Conservation (phyloP, 2,113 vertebrate genomes). For the Cricetomys ansorgei region DNA sequence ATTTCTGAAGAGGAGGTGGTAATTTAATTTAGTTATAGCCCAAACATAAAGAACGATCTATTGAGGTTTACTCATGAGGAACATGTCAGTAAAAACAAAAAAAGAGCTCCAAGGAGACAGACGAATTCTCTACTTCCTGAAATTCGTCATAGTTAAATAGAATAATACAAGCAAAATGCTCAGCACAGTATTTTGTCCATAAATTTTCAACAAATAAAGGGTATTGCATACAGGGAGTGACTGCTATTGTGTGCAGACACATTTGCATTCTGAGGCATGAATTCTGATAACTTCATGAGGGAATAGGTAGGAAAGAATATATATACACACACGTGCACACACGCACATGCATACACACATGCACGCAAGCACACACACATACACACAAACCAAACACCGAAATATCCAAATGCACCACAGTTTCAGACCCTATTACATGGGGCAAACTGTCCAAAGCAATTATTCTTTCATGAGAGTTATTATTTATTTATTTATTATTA, state of each 20-base stretch:
- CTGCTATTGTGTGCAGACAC: not conserved
- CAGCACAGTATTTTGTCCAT: not conserved
- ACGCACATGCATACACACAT: not conserved
- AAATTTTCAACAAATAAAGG: constrained; percentile 28
- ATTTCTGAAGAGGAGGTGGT: constrained; percentile 13
- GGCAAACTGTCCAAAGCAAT: not conserved
- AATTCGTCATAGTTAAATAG: constrained; percentile 45
- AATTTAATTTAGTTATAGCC: constrained; percentile 27
- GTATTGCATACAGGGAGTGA: not conserved
- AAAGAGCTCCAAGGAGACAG: constrained; percentile 8
- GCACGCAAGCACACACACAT: not conserved
- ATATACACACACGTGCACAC: no score
- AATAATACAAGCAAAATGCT: constrained; percentile 48
- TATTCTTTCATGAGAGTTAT: not conserved
- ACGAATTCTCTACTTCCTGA: not conserved
- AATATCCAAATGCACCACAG: not conserved
- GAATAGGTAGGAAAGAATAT: not conserved
- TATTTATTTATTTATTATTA: no score
- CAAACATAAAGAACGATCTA: constrained; percentile 7
- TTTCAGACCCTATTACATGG: not conserved
- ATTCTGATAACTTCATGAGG: not conserved
- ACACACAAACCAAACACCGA: not conserved
- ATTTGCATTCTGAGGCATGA: not conserved
- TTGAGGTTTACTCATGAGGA: not conserved
- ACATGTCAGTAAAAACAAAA: not conserved